Percentiles rank a stretch among this genome's conserved stretches.
Conservation (phyloP, 1,140 invertebrate genomes). For the Homarus americanus region DNA sequence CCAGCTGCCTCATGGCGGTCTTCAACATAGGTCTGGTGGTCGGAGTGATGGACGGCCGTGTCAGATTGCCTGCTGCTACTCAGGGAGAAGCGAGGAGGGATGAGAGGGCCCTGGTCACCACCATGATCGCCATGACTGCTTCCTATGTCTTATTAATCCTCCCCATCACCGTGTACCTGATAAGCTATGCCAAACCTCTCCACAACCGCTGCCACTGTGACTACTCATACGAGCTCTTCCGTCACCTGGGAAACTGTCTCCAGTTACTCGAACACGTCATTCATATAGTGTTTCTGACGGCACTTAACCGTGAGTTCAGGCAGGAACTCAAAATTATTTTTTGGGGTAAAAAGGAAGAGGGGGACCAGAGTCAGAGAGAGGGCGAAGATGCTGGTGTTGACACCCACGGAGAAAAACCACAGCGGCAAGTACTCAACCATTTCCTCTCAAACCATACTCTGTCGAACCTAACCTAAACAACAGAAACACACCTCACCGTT, state of each 20-base stretch:
- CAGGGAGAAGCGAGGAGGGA: neutral
- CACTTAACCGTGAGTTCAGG: conserved; percentile 35
- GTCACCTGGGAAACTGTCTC: conserved; percentile 32
- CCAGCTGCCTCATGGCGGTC: conserved; percentile 7
- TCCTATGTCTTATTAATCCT: conserved; percentile 43
- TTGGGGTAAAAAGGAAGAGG: neutral
- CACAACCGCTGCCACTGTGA: conserved; percentile 19
- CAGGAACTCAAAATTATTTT: conserved; percentile 36
- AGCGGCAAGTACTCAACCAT: too few relatives aligned
- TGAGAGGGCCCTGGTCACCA: conserved; percentile 34
- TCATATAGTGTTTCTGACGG: conserved; percentile 36
- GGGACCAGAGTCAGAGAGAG: too few relatives aligned
- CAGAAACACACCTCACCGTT: too few relatives aligned
- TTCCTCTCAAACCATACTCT: too few relatives aligned
- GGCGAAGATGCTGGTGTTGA: too few relatives aligned
- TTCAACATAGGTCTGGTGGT: conserved; percentile 42
- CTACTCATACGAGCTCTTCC: conserved; percentile 18
- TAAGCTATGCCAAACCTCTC: neutral
- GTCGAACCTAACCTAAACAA: too few relatives aligned
- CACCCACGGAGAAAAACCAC: too few relatives aligned
- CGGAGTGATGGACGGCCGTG: conserved; percentile 29
- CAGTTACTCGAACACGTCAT: conserved; percentile 45
- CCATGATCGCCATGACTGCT: conserved; percentile 49
- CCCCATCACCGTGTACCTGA: conserved; percentile 59
- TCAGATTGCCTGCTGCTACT: conserved; percentile 9